A percentile compares a stretch with the other conserved stretches of the same genome.
These are phyloP conservation scores for Penelope pileata DNA, from an alignment of 2,113 vertebrate genomes.

Conservation along the genomic window DNA sequence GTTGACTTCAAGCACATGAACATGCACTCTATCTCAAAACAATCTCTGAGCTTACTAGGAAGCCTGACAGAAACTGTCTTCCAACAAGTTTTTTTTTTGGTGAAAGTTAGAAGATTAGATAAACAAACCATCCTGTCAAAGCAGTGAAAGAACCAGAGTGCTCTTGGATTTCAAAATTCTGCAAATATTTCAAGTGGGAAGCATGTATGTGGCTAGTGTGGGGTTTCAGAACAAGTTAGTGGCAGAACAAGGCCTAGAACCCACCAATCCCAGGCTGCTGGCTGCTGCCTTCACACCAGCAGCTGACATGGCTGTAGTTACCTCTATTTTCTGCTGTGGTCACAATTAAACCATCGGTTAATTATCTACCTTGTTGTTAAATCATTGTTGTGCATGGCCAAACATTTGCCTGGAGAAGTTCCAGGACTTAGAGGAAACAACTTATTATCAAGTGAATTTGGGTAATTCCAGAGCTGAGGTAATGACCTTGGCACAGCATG, in stretches of 20 bases:
- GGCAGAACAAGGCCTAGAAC: background rate
- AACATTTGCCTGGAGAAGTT: background rate
- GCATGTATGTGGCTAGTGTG: background rate
- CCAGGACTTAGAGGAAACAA: constrained; percentile 6
- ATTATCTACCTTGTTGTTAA: constrained; percentile 7
- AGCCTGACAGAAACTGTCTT: background rate
- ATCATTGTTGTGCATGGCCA: background rate
- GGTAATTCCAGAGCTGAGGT: background rate
- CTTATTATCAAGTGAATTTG: background rate
- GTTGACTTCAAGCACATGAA: background rate
- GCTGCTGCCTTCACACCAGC: background rate
- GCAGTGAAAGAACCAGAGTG: background rate
- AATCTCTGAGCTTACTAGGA: background rate
- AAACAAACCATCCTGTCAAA: background rate
- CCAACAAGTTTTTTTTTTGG: background rate
- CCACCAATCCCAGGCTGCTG: background rate
- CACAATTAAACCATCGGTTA: constrained; percentile 2
- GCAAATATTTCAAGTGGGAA: background rate
- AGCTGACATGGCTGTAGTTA: background rate
- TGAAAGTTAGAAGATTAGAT: background rate
- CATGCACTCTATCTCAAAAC: background rate
- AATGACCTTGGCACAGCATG: background rate
- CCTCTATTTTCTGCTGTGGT: background rate
- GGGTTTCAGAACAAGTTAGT: background rate
- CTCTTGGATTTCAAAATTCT: background rate